Percentiles rank a stretch among this genome's conserved stretches.
phyloP scores from a whole-genome alignment of 2,888 invertebrate genomes.

The Steinernema carpocapsae region DNA sequence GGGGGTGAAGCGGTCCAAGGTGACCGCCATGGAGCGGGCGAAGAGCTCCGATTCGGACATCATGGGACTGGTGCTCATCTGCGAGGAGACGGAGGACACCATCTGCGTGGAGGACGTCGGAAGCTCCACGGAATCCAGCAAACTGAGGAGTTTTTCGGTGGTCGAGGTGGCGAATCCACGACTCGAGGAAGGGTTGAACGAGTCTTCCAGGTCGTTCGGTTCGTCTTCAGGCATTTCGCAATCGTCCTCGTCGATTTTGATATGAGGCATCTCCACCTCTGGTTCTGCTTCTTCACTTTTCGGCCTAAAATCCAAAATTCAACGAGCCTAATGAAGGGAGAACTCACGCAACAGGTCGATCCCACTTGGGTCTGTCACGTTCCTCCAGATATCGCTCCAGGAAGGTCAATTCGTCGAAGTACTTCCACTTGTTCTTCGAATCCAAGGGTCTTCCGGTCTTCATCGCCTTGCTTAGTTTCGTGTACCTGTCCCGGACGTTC shows the following conservation, averaged over 20 bases:
- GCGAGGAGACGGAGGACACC: not conserved
- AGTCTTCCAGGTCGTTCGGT: not conserved
- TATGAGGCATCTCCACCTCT: not conserved
- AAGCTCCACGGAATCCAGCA: slow-evolving; percentile 5
- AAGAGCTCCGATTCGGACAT: slow-evolving; percentile 17
- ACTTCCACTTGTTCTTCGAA: slow-evolving; percentile 25
- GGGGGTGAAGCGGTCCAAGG: slow-evolving; percentile 11
- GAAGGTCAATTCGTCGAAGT: slow-evolving; percentile 12
- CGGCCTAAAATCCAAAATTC: not conserved
- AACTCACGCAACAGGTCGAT: not conserved
- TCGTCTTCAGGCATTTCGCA: not conserved
- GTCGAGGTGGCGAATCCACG: not conserved
- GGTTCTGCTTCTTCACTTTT: not conserved
- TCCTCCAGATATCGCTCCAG: slow-evolving; percentile 7
- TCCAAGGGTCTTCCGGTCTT: slow-evolving; percentile 3
- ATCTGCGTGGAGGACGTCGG: slow-evolving; percentile 2
- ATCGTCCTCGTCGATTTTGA: slow-evolving; percentile 10
- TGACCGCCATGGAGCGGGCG: not conserved
- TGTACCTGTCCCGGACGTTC: slow-evolving; percentile 17
- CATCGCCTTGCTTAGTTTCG: slow-evolving; percentile 26
- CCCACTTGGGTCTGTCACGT: slow-evolving; percentile 12
- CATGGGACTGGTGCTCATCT: not conserved
- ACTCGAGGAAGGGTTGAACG: not conserved
- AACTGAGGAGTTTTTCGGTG: slow-evolving; percentile 11
- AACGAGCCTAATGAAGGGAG: not conserved